Evolutionary conservation across 1,140 invertebrate genomes (phyloP), one percentile per base, ranked within the genome.

Genomic region (Eupristina koningsbergeri): DNA sequence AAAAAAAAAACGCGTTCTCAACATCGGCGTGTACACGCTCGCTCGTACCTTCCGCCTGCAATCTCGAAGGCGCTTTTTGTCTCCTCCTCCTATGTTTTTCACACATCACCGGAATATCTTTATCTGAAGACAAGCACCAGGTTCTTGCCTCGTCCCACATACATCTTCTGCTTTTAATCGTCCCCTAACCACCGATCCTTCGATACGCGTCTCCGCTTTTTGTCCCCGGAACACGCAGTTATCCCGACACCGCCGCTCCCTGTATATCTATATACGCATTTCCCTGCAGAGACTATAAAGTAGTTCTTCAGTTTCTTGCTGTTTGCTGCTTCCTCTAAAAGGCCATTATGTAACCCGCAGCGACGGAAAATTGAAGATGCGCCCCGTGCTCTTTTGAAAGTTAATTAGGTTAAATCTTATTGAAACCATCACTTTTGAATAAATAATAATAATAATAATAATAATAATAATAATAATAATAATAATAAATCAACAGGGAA

Each of bases 21-120:
- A 1, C 63, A 34, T 36, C 41, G 11, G 36, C 2, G 15, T 13
- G 36, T 64, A 29, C 31, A 41, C n/a, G n/a, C n/a, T n/a, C n/a
- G n/a, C n/a, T n/a, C n/a, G n/a, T n/a, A n/a, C n/a, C n/a, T n/a
- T n/a, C 26, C 58, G 39, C 45, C 41, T 61, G 36, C 67, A 74
- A 81, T 81, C 80, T 81, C 36, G n/a, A 74, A 61, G 61, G 6
- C 17, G 29, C 47, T 84, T 53, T 80, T 76, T 67, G 71, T 85
- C 84, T n/a, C n/a, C n/a, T n/a, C n/a, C 78, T 45, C 71, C 45
- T 69, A 69, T 76, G 69, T 80, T 74, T 83, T 83, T 83, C 81
- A 83, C 81, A 77, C 81, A 69, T 83, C 81, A 58, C 13, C 41
- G 61, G 63, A 83, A 77, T 83, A 83, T 83, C 81, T 83, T 83